Conservation (phyloP, 2,113 vertebrate species). For the Phocoena sinus region DNA sequence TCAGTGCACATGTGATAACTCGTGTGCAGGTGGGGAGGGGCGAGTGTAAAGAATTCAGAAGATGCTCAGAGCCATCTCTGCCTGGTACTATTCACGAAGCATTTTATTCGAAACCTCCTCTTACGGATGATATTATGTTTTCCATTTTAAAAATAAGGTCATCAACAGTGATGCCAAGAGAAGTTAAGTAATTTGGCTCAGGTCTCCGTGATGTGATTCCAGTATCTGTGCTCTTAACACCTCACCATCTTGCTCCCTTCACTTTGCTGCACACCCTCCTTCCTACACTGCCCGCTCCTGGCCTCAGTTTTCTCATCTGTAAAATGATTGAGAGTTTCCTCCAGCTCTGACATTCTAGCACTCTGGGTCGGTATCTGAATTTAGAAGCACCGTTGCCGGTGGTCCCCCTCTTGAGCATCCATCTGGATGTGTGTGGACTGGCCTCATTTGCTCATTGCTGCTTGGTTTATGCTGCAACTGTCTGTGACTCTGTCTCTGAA, state of each 20-base stretch:
- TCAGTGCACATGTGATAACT: not conserved
- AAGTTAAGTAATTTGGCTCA: not conserved
- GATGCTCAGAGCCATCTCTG: not conserved
- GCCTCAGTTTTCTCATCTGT: not conserved
- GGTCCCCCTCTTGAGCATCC: not conserved
- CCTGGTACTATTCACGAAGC: not conserved
- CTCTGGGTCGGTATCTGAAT: not conserved
- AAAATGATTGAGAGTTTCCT: not conserved
- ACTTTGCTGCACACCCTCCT: not conserved
- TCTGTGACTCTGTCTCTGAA: not conserved
- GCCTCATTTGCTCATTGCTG: not conserved
- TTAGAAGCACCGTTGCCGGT: not conserved
- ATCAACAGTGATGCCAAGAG: not conserved
- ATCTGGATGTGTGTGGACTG: not conserved
- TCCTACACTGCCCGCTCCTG: not conserved
- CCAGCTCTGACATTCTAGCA: not conserved
- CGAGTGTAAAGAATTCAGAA: not conserved
- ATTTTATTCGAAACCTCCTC: not conserved
- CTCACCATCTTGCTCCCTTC: not conserved
- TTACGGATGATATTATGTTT: not conserved
- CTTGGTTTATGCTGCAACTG: not conserved
- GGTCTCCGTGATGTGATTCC: not conserved
- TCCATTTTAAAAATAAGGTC: not conserved
- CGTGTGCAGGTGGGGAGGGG: accelerated
- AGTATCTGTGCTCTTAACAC: not conserved